phyloP scores from a whole-genome alignment of 1,140 invertebrate genomes.

The Dendrolimus punctatus region DNA sequence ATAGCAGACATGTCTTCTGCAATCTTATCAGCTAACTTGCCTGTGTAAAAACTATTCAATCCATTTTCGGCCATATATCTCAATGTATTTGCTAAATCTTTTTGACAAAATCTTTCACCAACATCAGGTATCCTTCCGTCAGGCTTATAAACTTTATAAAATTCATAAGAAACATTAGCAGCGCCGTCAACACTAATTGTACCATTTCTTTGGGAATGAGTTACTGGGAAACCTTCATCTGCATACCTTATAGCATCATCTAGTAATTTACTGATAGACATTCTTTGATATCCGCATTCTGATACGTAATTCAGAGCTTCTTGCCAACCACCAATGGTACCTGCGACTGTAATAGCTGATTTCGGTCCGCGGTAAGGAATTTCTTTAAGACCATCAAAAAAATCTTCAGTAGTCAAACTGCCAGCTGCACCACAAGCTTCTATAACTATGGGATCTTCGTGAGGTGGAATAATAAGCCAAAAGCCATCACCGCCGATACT shows the following conservation, averaged over 20 bases:
- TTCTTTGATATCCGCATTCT: constrained; percentile 45
- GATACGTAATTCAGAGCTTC: constrained; percentile 49
- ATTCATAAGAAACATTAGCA: constrained; percentile 22
- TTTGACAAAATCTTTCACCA: constrained; percentile 47
- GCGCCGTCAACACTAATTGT: constrained; percentile 9
- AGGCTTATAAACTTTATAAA: constrained; percentile 33
- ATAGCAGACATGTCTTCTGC: constrained; percentile 43
- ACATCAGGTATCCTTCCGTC: constrained; percentile 28
- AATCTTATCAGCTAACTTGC: constrained; percentile 44
- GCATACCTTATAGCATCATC: constrained; percentile 53
- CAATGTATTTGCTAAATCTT: constrained; percentile 40
- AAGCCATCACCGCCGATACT: constrained; percentile 55
- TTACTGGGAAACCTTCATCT: constrained; percentile 46
- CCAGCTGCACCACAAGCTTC: constrained; percentile 55
- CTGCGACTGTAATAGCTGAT: constrained; percentile 48
- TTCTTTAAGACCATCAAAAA: constrained; percentile 26
- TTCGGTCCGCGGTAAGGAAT: constrained; percentile 46
- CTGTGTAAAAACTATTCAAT: constrained; percentile 52
- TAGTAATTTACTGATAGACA: constrained; percentile 37
- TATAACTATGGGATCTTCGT: constrained; percentile 43
- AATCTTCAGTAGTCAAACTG: constrained; percentile 36
- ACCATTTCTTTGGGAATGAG: constrained; percentile 21
- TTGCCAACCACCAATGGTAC: constrained; percentile 55
- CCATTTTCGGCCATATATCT: constrained; percentile 39
- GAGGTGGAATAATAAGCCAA: constrained; percentile 55